These are phyloP conservation scores for Emydura subglobosa DNA, from an alignment of 2,113 vertebrate genomes.

Conservation along the genomic window DNA sequence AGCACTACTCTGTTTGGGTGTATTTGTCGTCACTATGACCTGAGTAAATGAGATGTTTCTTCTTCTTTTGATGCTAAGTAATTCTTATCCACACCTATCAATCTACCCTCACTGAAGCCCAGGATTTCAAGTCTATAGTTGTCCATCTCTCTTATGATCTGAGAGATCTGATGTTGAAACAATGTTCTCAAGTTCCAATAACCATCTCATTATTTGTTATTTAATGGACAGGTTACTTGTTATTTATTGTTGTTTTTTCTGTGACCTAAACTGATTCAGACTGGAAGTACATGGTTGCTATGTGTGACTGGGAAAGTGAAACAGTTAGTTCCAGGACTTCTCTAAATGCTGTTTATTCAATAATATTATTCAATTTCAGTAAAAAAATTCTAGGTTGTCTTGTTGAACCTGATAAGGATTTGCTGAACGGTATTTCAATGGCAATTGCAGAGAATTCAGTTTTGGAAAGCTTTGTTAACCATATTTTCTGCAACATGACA, in stretches of 20 bases:
- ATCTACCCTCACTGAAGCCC: not conserved
- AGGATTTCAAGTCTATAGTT: not conserved
- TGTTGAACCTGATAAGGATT: not conserved
- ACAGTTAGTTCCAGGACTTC: not conserved
- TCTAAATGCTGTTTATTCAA: slow-evolving; percentile 4
- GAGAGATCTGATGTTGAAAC: not conserved
- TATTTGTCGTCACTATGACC: not conserved
- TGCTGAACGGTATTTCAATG: slow-evolving; percentile 33
- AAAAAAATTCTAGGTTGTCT: not conserved
- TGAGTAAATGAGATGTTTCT: not conserved
- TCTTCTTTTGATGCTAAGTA: not conserved
- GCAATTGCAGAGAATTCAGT: not conserved
- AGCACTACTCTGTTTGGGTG: not conserved
- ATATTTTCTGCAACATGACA: slow-evolving; percentile 13
- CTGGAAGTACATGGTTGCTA: slow-evolving; percentile 26
- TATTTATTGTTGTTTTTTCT: slow-evolving; percentile 22
- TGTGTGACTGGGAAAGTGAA: slow-evolving; percentile 29
- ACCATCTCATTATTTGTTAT: not conserved
- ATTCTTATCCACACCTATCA: not conserved
- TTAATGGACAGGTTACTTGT: not conserved
- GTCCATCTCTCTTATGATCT: not conserved
- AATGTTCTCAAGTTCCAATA: not conserved
- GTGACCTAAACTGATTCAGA: slow-evolving; percentile 37
- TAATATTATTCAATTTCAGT: slow-evolving; percentile 25
- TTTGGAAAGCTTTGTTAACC: not conserved